Conservation (phyloP, 2,113 vertebrate genomes). For the Balaenoptera acutorostrata region DNA sequence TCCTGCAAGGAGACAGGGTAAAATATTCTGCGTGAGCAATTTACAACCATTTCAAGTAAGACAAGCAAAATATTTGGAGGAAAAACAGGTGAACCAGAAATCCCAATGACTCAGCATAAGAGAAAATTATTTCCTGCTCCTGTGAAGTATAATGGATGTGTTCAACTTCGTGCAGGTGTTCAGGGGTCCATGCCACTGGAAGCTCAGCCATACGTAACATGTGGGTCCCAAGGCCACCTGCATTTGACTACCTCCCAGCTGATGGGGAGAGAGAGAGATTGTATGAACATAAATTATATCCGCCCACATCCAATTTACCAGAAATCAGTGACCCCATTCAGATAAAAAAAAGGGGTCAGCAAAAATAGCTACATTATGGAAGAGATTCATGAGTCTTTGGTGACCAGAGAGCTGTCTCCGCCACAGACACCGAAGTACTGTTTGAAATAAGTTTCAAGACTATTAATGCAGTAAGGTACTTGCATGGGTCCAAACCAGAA, state of each 20-base stretch:
- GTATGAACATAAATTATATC: neutral
- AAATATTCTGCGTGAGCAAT: neutral
- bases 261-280: neutral
- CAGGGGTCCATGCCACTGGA: neutral
- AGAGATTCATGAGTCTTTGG: neutral
- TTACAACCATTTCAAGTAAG: neutral
- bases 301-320: neutral
- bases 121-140: neutral
- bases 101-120: neutral
- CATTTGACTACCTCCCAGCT: neutral
- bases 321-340: neutral
- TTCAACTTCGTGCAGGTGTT: neutral
- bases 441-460: neutral
- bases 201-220: neutral
- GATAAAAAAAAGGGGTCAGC: neutral
- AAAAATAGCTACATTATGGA: neutral
- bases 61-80: neutral
- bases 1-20: neutral
- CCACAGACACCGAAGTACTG: neutral
- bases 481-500: neutral
- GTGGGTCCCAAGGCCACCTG: neutral
- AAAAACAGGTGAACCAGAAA: neutral
- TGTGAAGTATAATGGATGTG: neutral
- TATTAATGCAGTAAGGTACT: neutral
- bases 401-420: neutral